Conservation (phyloP, 1,140 invertebrate genomes). For the Magallana angulata region DNA sequence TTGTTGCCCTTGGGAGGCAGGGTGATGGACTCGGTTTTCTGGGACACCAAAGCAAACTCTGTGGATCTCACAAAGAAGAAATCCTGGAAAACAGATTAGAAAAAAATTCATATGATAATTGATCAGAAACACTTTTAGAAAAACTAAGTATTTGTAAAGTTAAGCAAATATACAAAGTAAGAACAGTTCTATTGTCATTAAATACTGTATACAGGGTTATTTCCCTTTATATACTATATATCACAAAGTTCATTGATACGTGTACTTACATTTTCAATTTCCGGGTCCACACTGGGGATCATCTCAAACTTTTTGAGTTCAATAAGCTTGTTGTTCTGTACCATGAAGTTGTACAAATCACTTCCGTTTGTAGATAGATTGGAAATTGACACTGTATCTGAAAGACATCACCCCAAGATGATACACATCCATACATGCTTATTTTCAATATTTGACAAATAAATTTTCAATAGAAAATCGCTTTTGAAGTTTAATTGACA, state of each 20-base stretch:
- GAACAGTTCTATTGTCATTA: neutral
- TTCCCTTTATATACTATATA: neutral
- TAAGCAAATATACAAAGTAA: neutral
- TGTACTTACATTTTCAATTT: slow-evolving; percentile 66
- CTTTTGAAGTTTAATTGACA: no score
- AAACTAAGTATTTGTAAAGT: neutral
- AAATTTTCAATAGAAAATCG: no score
- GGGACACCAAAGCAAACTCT: slow-evolving; percentile 71
- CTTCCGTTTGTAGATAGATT: slow-evolving; percentile 84
- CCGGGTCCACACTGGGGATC: slow-evolving; percentile 79
- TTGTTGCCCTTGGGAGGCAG: slow-evolving; percentile 8
- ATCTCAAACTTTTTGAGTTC: slow-evolving; percentile 86
- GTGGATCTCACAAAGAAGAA: slow-evolving; percentile 59
- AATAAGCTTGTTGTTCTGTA: slow-evolving; percentile 86
- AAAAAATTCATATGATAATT: no score
- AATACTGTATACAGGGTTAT: no score
- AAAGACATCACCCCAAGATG: slow-evolving; percentile 61
- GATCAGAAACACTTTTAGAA: no score
- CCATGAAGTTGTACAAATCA: slow-evolving; percentile 87
- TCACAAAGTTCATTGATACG: neutral
- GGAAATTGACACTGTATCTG: slow-evolving; percentile 83
- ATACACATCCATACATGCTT: no score
- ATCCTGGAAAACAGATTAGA: slow-evolving; percentile 53
- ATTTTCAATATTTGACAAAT: no score
- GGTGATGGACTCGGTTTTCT: slow-evolving; percentile 51